phyloP scores from a whole-genome alignment of 1,140 invertebrate species.

The Leptinotarsa lineolata region DNA sequence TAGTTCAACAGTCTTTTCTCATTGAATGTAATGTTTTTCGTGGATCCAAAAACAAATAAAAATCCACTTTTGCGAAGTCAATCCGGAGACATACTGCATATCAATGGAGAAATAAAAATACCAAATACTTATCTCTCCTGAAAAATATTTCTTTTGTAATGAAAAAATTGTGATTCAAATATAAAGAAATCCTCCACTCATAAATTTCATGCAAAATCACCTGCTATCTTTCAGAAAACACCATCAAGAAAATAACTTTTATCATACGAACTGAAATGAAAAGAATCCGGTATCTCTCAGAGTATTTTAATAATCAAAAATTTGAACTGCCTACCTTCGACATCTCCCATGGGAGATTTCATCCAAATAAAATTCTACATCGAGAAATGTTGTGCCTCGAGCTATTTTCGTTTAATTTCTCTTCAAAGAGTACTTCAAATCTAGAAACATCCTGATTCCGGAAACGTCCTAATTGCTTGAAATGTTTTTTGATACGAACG shows the following conservation, averaged over 20 bases:
- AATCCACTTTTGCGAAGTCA: too few species aligned
- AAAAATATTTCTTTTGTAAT: too few species aligned
- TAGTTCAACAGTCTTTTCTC: too few species aligned
- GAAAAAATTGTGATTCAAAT: too few species aligned
- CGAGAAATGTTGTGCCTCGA: slow-evolving; percentile 15
- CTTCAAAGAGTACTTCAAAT: slow-evolving; percentile 17
- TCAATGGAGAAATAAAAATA: too few species aligned
- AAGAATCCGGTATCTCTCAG: not conserved
- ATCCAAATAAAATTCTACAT: slow-evolving; percentile 15
- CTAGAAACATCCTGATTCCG: not conserved
- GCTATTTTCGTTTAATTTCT: slow-evolving; percentile 22
- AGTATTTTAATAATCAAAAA: not conserved
- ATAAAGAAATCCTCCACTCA: too few species aligned
- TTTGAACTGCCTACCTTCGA: not conserved
- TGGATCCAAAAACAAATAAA: too few species aligned
- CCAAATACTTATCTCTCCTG: too few species aligned
- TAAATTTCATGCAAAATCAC: too few species aligned
- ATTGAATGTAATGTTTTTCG: too few species aligned
- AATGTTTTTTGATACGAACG: slow-evolving; percentile 8
- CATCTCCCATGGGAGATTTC: not conserved
- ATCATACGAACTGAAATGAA: not conserved
- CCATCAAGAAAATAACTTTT: not conserved
- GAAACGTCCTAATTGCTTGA: slow-evolving; percentile 14
- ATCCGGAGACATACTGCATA: too few species aligned
- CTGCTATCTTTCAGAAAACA: too few species aligned